Conservation (phyloP, 2,797 vertebrate genomes). For the Chrysocyon brachyurus region DNA sequence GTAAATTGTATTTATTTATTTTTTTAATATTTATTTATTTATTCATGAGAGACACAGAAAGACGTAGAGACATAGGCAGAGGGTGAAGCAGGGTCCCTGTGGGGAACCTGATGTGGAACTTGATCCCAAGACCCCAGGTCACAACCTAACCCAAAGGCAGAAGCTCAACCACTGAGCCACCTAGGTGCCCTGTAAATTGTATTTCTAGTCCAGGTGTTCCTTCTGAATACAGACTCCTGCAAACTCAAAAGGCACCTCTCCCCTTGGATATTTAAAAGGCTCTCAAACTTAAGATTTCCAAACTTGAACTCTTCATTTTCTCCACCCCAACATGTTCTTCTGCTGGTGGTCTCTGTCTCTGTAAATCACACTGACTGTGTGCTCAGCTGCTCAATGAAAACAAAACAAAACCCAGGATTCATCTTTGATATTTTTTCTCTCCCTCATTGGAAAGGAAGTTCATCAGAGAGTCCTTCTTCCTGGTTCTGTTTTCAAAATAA, state of each 20-base stretch:
- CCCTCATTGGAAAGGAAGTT: neutral
- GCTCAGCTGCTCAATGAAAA: neutral
- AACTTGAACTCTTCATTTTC: neutral
- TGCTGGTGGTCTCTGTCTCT: neutral
- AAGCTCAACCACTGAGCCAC: too few species aligned
- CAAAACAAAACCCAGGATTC: neutral
- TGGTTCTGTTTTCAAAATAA: neutral
- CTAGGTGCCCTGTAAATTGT: neutral
- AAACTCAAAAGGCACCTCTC: neutral
- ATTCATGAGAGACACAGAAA: too few species aligned
- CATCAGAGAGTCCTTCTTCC: neutral
- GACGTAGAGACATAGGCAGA: too few species aligned
- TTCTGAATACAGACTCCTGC: neutral
- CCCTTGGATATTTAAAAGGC: neutral
- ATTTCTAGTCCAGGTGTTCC: neutral
- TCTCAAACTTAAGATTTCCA: neutral
- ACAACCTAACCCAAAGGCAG: too few species aligned
- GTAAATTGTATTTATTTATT: neutral
- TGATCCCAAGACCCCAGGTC: too few species aligned
- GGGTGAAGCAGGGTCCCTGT: too few species aligned
- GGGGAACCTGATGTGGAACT: too few species aligned
- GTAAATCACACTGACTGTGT: neutral
- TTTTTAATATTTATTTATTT: too few species aligned
- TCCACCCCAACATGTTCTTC: neutral
- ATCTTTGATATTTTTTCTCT: neutral